Evolutionary conservation across 1,140 invertebrate genomes (phyloP).

Genomic region (Orussus abietinus): DNA sequence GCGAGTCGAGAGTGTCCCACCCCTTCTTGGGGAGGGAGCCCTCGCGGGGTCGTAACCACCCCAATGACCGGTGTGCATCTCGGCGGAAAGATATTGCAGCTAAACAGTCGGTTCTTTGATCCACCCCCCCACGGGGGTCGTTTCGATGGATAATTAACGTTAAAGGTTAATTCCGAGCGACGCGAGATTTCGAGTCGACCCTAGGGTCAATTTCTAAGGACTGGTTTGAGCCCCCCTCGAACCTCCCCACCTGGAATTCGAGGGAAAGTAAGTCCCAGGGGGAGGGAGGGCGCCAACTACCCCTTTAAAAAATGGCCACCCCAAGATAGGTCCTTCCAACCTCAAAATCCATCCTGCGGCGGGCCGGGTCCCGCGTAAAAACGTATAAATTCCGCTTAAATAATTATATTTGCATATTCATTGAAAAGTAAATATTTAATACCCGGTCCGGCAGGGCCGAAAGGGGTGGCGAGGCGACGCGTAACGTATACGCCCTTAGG

Average conservation of each 20-base stretch:
- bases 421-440: slow-evolving; percentile 56
- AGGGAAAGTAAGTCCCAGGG: too few species aligned
- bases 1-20: too few species aligned
- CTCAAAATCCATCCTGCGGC: too few species aligned
- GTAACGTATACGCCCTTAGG: slow-evolving; percentile 39
- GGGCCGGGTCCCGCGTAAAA: slow-evolving; percentile 43
- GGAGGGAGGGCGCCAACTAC: too few species aligned
- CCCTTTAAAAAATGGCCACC: too few species aligned
- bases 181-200: not conserved
- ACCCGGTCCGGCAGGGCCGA: slow-evolving; percentile 24
- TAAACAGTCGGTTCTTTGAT: slow-evolving; percentile 45
- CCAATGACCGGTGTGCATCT: slow-evolving; percentile 34
- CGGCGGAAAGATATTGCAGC: slow-evolving; percentile 42
- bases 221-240: too few species aligned
- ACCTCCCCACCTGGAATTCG: too few species aligned
- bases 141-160: slow-evolving; percentile 40
- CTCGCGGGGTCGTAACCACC: too few species aligned
- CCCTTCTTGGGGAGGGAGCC: slow-evolving; percentile 24
- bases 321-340: too few species aligned
- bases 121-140: slow-evolving; percentile 19
- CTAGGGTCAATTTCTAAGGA: too few species aligned
- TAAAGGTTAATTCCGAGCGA: slow-evolving; percentile 39
- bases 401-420: slow-evolving; percentile 57
- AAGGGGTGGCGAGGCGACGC: slow-evolving; percentile 39
- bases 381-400: slow-evolving; percentile 53